Conservation (phyloP, 2,113 vertebrate genomes). For the Falco punctatus region DNA sequence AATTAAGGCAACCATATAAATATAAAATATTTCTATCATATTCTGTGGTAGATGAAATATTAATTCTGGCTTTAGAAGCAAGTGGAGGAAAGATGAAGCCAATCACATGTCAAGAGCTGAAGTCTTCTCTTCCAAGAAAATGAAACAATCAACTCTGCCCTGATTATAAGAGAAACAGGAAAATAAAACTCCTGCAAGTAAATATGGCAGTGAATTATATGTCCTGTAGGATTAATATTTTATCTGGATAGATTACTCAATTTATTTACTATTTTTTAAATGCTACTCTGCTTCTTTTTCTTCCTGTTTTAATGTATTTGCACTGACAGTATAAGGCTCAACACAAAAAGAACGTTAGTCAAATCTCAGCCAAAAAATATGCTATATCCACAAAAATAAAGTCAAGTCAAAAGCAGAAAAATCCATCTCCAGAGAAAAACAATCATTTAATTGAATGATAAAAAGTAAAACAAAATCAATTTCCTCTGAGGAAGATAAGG, state of each 20-base stretch:
- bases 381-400: constrained; percentile 52
- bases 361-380: constrained; percentile 23
- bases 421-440: constrained; percentile 60
- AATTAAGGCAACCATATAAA: background rate
- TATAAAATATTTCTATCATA: background rate
- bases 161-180: background rate
- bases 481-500: constrained; percentile 61
- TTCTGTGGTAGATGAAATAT: background rate
- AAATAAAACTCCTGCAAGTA: background rate
- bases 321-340: constrained; percentile 26
- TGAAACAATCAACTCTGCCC: background rate
- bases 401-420: constrained; percentile 60
- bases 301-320: background rate
- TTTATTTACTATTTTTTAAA: background rate
- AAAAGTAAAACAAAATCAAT: constrained; percentile 64
- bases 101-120: background rate
- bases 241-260: background rate
- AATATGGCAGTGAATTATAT: background rate
- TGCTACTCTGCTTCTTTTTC: background rate
- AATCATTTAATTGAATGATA: constrained; percentile 71
- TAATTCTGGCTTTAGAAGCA: background rate
- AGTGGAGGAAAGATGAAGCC: background rate
- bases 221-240: background rate
- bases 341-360: background rate
- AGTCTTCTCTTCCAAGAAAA: background rate